A percentile compares a stretch with the other conserved stretches of the same genome.
These are phyloP conservation scores for Melitaea athalia DNA, from an alignment of 2,888 invertebrate genomes.

Conservation along the genomic window DNA sequence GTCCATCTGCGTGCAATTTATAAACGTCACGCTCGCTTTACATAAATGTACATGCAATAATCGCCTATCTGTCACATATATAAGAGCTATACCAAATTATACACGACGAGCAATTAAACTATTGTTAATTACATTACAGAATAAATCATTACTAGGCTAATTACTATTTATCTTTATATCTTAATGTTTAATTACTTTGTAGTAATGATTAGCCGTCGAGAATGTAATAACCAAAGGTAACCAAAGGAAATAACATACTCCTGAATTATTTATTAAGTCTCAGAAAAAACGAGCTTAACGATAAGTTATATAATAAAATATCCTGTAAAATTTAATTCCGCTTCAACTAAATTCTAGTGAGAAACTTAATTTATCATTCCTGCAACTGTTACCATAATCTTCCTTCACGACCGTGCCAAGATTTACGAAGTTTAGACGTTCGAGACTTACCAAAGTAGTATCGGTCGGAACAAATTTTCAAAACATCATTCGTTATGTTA, in stretches of 20 bases:
- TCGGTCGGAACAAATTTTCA: slow-evolving; percentile 31
- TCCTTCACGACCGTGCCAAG: slow-evolving; percentile 28
- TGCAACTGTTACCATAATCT: slow-evolving; percentile 26
- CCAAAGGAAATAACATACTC: too few species aligned
- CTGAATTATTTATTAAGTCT: background rate
- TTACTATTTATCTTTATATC: background rate
- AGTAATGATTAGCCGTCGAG: background rate
- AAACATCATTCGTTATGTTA: slow-evolving; percentile 34
- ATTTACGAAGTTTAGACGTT: slow-evolving; percentile 28
- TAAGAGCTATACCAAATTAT: slow-evolving; percentile 22
- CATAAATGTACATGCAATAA: slow-evolving; percentile 18
- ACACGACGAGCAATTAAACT: slow-evolving; percentile 20
- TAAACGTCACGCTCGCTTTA: slow-evolving; percentile 26
- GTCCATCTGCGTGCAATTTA: slow-evolving; percentile 32
- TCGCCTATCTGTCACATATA: background rate
- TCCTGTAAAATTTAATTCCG: background rate
- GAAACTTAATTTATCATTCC: slow-evolving; percentile 20
- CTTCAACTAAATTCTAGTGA: slow-evolving; percentile 3
- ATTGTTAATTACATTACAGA: slow-evolving; percentile 22
- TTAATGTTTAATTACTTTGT: slow-evolving; percentile 1
- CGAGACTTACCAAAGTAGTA: slow-evolving; percentile 25
- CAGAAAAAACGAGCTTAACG: background rate
- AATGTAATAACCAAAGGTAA: too few species aligned
- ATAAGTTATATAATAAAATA: background rate
- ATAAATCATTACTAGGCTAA: slow-evolving; percentile 17